Evolutionary conservation across 2,888 invertebrate species (phyloP).

Genomic region (Diplolepis rosae): DNA sequence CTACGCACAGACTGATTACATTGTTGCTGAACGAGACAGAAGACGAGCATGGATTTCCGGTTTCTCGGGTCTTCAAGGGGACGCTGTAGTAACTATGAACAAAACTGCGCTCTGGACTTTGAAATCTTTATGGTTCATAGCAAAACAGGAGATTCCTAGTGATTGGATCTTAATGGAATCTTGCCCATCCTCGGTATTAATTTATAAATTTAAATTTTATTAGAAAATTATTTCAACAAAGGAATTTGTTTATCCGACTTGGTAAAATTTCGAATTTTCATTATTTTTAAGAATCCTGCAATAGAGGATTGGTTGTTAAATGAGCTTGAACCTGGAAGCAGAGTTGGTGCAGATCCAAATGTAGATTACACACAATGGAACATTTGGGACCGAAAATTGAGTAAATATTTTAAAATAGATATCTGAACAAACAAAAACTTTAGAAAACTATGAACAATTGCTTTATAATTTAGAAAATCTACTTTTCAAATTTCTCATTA

Average conservation of each 20-base stretch:
- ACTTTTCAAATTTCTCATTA: neutral
- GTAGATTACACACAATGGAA: conserved; percentile 9
- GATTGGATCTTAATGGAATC: conserved; percentile 48
- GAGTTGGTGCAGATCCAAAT: conserved; percentile 12
- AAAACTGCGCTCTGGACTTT: conserved; percentile 48
- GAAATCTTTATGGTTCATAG: conserved; percentile 38
- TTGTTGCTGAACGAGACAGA: conserved; percentile 45
- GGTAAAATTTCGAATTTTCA: neutral
- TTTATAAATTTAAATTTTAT: neutral
- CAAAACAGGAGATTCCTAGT: conserved; percentile 41
- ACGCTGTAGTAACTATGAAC: conserved; percentile 46
- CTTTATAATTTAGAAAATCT: too few species aligned
- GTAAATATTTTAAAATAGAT: conserved; percentile 6
- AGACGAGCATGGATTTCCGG: conserved; percentile 46
- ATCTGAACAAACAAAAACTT: neutral
- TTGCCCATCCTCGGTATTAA: conserved; percentile 39
- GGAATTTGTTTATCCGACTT: neutral
- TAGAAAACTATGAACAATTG: neutral
- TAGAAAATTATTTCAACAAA: neutral
- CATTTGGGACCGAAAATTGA: neutral
- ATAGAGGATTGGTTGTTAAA: conserved; percentile 6
- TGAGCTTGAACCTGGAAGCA: conserved; percentile 6
- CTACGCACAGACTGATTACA: conserved; percentile 42
- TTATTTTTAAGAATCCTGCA: neutral
- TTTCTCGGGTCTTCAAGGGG: conserved; percentile 41